Percentiles rank a stretch among this genome's conserved stretches.
Evolutionary conservation across 2,797 vertebrate genomes (phyloP).

Genomic region (Petrocephalus sullivani): DNA sequence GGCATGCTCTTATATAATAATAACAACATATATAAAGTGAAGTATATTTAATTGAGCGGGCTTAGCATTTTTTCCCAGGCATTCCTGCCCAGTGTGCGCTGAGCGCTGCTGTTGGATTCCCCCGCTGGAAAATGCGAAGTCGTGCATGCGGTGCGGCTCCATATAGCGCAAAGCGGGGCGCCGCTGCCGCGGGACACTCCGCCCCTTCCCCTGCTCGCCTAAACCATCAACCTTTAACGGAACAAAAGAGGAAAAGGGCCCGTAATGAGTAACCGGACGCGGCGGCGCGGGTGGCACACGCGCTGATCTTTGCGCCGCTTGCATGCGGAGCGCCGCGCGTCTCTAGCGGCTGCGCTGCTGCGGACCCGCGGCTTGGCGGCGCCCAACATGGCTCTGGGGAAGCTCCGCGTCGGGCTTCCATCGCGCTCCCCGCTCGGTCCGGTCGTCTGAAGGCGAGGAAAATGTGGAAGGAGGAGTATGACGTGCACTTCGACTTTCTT

Average conservation of each 20-base stretch:
- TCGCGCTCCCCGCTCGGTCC: constrained; percentile 37
- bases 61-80: background rate
- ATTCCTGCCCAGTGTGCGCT: background rate
- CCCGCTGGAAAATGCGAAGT: constrained; percentile 17
- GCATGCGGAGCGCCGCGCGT: background rate
- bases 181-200: constrained; percentile 39
- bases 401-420: constrained; percentile 43
- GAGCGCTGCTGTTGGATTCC: background rate
- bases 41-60: background rate
- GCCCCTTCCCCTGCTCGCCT: constrained; percentile 51
- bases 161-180: constrained; percentile 32
- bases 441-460: constrained; percentile 12
- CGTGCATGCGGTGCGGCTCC: background rate
- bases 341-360: constrained; percentile 13
- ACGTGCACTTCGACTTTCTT: constrained; percentile 69
- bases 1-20: background rate
- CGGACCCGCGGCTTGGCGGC: constrained; percentile 2
- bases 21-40: background rate
- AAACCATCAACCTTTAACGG: constrained; percentile 43
- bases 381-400: constrained; percentile 28
- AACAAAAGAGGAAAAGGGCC: constrained; percentile 26
- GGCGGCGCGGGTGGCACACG: background rate
- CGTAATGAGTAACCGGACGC: background rate
- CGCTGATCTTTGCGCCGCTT: constrained; percentile 3
- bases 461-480: constrained; percentile 74